Evolutionary conservation across 2,888 invertebrate genomes (phyloP).

Genomic region (Proisotoma minuta): DNA sequence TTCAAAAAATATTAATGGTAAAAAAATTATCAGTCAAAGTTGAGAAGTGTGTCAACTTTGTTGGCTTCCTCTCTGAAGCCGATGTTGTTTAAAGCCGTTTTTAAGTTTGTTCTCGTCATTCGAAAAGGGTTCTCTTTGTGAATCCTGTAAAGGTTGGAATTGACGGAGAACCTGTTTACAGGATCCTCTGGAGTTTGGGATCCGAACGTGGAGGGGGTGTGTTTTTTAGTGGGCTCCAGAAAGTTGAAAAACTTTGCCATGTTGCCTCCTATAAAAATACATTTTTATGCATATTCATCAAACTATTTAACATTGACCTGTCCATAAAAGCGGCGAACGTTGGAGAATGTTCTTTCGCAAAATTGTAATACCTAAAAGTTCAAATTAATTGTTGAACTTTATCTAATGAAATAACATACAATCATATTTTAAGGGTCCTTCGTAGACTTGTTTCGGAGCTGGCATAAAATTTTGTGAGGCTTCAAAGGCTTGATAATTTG

Average conservation of each 20-base stretch:
- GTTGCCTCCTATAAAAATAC: not conserved
- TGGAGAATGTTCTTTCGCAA: too few species aligned
- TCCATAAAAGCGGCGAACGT: too few species aligned
- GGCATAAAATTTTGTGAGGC: not conserved
- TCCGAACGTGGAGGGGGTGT: not conserved
- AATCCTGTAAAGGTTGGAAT: not conserved
- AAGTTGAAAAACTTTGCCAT: not conserved
- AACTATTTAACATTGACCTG: too few species aligned
- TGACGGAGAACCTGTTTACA: not conserved
- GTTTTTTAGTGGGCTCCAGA: not conserved
- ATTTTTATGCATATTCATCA: not conserved
- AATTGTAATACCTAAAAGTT: too few species aligned
- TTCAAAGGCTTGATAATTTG: too few species aligned
- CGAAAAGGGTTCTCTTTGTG: not conserved
- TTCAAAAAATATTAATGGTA: too few species aligned
- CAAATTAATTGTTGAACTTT: too few species aligned
- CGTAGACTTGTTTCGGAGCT: not conserved
- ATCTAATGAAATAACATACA: not conserved
- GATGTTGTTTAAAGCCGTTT: not conserved
- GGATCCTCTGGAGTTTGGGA: too few species aligned
- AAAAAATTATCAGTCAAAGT: too few species aligned
- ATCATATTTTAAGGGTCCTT: not conserved
- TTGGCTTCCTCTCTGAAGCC: not conserved
- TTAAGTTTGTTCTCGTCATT: not conserved
- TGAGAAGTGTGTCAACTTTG: not conserved